Conservation (phyloP, 2,888 invertebrate genomes). For the Rhingia campestris region DNA sequence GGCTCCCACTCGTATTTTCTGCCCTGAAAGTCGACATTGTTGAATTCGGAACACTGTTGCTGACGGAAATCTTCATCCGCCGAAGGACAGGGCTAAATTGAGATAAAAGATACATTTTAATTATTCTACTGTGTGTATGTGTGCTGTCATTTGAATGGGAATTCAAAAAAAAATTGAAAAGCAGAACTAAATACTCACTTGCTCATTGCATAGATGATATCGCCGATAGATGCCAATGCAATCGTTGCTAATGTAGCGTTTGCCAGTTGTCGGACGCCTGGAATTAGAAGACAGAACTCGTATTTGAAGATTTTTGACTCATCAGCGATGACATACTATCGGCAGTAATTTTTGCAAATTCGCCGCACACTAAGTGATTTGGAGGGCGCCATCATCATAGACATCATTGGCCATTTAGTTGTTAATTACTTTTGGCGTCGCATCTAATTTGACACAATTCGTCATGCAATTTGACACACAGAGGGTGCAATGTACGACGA, state of each 20-base stretch:
- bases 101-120: conserved; percentile 54
- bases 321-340: conserved; percentile 57
- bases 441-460: conserved; percentile 69
- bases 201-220: conserved; percentile 92
- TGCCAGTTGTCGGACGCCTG: conserved; percentile 76
- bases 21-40: conserved; percentile 90
- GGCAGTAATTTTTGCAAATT: conserved; percentile 50
- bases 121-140: conserved; percentile 34
- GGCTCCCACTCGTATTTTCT: conserved; percentile 91
- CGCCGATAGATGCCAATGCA: conserved; percentile 91
- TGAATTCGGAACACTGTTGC: conserved; percentile 90
- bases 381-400: conserved; percentile 63
- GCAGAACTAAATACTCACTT: conserved; percentile 84
- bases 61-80: conserved; percentile 87
- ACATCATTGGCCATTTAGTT: conserved; percentile 48
- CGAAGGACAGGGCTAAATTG: conserved; percentile 86
- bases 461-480: conserved; percentile 51
- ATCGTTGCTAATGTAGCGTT: conserved; percentile 82
- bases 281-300: conserved; percentile 38
- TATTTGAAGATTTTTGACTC: conserved; percentile 42
- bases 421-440: conserved; percentile 65
- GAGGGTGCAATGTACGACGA: conserved; percentile 13
- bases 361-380: conserved; percentile 52
- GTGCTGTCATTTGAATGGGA: conserved; percentile 7
- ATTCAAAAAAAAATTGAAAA: conserved; percentile 1